Conservation (phyloP, 2,113 vertebrate genomes). For the Oncorhynchus tshawytscha region DNA sequence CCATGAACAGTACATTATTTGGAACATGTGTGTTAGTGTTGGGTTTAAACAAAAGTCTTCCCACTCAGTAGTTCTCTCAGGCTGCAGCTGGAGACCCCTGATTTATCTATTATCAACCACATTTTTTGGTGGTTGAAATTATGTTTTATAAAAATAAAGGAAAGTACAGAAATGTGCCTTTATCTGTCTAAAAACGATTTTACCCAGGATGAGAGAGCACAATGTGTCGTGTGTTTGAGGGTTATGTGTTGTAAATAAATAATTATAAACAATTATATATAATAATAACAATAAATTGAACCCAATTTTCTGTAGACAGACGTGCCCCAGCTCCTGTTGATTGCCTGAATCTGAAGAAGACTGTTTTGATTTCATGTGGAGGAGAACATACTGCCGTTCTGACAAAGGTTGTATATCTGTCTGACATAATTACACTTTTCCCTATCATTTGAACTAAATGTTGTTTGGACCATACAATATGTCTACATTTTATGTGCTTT, state of each 20-base stretch:
- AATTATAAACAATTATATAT: not conserved
- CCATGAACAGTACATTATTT: no score
- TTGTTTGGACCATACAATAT: not conserved
- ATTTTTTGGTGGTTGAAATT: no score
- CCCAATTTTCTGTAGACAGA: constrained; percentile 76
- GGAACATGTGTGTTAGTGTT: no score
- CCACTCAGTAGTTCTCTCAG: no score
- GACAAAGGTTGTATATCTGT: constrained; percentile 81
- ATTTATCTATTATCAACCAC: no score
- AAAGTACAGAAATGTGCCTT: no score
- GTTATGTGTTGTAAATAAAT: not conserved
- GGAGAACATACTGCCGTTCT: constrained; percentile 87
- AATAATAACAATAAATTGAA: not conserved
- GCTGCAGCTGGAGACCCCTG: no score
- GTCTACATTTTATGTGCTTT: not conserved
- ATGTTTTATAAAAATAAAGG: no score
- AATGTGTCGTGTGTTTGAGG: not conserved
- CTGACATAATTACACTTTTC: no score
- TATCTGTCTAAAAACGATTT: no score
- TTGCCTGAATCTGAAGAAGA: constrained; percentile 82
- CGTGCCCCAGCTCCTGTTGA: constrained; percentile 78
- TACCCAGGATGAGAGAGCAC: no score
- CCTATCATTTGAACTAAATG: not conserved
- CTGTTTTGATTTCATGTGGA: constrained; percentile 86
- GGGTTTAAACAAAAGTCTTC: no score